These are phyloP conservation scores for Callionymus lyra DNA, from an alignment of 2,113 vertebrate genomes.

Conservation along the genomic window DNA sequence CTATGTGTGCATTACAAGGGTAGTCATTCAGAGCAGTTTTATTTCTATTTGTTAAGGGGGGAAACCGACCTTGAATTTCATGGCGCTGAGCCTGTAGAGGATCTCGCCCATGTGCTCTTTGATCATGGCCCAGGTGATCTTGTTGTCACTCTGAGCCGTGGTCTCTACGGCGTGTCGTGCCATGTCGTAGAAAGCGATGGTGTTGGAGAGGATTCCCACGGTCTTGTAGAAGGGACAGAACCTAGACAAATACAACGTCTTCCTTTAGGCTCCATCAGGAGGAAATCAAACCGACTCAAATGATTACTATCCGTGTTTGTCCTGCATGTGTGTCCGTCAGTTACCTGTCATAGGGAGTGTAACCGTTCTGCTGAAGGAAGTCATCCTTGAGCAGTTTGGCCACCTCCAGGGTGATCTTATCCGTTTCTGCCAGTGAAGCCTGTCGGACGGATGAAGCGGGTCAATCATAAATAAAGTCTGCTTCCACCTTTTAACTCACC, in stretches of 20 bases:
- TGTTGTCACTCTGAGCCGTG: constrained; percentile 92
- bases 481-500: constrained; percentile 52
- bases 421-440: constrained; percentile 92
- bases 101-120: constrained; percentile 90
- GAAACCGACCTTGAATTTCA: constrained; percentile 90
- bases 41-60: no score
- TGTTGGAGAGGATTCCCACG: constrained; percentile 92
- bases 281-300: background rate
- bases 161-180: constrained; percentile 91
- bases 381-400: constrained; percentile 97
- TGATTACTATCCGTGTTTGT: background rate
- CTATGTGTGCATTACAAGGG: no score
- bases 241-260: constrained; percentile 45
- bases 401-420: constrained; percentile 97
- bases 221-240: constrained; percentile 99
- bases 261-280: no score
- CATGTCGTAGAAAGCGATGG: constrained; percentile 95
- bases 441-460: constrained; percentile 32
- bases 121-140: constrained; percentile 95
- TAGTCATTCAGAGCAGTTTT: no score
- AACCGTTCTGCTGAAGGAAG: constrained; percentile 96
- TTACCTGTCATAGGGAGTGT: constrained; percentile 91
- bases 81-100: constrained; percentile 89
- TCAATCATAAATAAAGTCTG: no score
- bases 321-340: background rate